Base-by-base conservation (phyloP, 2,888 invertebrate genomes). In the Drosophila trichaetosa region DNA sequence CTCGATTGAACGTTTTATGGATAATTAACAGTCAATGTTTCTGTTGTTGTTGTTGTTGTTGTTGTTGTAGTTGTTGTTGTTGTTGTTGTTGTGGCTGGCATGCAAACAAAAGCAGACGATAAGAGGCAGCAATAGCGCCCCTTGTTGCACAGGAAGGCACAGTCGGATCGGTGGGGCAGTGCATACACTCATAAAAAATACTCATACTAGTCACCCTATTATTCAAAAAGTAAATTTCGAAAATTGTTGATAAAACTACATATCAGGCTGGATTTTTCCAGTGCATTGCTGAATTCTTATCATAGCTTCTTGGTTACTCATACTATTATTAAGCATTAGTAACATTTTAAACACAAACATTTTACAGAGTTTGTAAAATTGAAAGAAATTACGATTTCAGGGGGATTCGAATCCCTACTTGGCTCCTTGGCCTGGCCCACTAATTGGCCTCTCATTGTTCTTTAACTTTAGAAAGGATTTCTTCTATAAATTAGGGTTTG, bases 1-100 rank as follows among this genome's bases (percentile, higher is more conserved):
- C 66, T 75, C 79, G 76, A 76, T 82, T 80, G 82, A 78, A 74
- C 62, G 64, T 74, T 78, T 74, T 63, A 70, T 78, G 70, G 65
- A 36, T 74, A 80, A 78, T 78, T 78, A 78, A 76, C 63, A 76
- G 38, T 63, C 62, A 56, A 59, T 61, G 61, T 70, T 11, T 21
- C 27, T 58, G 56, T 62, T 38, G 46, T 59, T 57, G 49, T 29
- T 53, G 53, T 53, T 46, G 56, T 40, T 56, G 69, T 40, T 65
- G 60, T 42, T 58, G 54, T 61, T 38, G 49, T 62, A 52, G 46
- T 29, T 53, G 53, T 53, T 57, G 49, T 29, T 53, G 53, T 53
- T 46, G 36, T 49, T 46, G 64, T 21, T 46, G 2, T 42, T 11
- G 5, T 5, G 24, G 21, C 56, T 18, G 51, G 0, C 67, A 59